These are phyloP conservation scores for Pimpla rufipes DNA, from an alignment of 2,888 invertebrate genomes.

Conservation along the genomic window DNA sequence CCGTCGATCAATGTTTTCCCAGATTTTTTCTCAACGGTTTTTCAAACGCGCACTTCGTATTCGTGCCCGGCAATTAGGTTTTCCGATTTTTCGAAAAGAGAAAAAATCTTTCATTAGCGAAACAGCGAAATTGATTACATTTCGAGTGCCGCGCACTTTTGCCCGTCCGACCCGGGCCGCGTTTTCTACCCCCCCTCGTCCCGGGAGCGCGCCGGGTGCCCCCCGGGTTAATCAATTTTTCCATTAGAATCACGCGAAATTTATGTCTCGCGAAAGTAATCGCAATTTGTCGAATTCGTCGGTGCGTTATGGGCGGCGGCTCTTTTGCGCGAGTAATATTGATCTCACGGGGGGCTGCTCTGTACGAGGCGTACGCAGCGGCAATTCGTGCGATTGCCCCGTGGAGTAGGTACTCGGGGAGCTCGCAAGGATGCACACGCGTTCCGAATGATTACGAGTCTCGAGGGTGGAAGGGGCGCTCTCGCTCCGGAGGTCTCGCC, in stretches of 20 bases:
- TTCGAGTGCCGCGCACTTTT: background rate
- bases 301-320: conserved; percentile 11
- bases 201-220: background rate
- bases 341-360: conserved; percentile 11
- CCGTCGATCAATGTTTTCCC: no score
- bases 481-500: background rate
- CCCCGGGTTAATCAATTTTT: background rate
- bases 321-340: conserved; percentile 6
- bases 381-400: conserved; percentile 27
- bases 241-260: background rate
- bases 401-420: conserved; percentile 8
- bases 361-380: background rate
- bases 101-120: background rate
- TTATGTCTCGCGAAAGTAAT: conserved; percentile 14
- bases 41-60: background rate
- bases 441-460: conserved; percentile 48
- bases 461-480: conserved; percentile 30
- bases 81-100: background rate
- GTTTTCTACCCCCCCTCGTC: background rate
- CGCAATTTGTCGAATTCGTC: conserved; percentile 24
- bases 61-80: background rate
- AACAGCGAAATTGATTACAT: background rate
- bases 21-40: no score
- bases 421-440: conserved; percentile 44
- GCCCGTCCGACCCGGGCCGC: no score